phyloP scores from a whole-genome alignment of 1,140 invertebrate species.

The Dendrolimus kikuchii region DNA sequence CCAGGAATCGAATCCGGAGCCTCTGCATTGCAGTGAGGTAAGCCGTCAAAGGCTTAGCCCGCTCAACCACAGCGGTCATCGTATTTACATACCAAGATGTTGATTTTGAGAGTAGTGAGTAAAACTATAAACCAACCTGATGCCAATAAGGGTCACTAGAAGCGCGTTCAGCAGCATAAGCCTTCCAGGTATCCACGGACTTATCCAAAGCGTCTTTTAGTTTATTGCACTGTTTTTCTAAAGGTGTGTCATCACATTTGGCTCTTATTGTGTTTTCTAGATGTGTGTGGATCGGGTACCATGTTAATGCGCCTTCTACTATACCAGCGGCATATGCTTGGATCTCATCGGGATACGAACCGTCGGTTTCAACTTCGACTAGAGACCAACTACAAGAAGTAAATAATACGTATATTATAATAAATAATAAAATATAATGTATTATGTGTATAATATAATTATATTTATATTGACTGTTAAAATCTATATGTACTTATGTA shows the following conservation, averaged over 20 bases:
- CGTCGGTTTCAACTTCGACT: constrained; percentile 84
- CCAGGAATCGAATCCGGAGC: too few relatives aligned
- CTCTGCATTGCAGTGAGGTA: too few relatives aligned
- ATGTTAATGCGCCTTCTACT: constrained; percentile 88
- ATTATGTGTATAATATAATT: not conserved
- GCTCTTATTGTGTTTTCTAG: constrained; percentile 83
- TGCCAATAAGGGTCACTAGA: constrained; percentile 83
- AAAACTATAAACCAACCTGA: constrained; percentile 74
- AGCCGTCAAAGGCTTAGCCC: too few relatives aligned
- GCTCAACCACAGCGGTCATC: too few relatives aligned
- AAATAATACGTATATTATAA: not conserved
- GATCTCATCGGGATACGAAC: constrained; percentile 79
- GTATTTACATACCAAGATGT: too few relatives aligned
- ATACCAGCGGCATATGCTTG: constrained; percentile 93
- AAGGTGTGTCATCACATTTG: constrained; percentile 77
- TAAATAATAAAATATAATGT: not conserved
- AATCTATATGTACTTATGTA: not conserved
- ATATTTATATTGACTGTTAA: not conserved
- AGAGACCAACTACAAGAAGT: constrained; percentile 78
- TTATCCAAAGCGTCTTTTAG: constrained; percentile 78
- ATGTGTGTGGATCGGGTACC: constrained; percentile 86
- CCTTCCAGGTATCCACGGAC: constrained; percentile 77
- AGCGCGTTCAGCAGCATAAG: constrained; percentile 63
- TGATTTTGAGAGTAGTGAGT: not conserved
- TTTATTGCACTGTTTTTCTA: constrained; percentile 78